Conservation (phyloP, 2,113 vertebrate species). For the Sminthopsis crassicaudata region DNA sequence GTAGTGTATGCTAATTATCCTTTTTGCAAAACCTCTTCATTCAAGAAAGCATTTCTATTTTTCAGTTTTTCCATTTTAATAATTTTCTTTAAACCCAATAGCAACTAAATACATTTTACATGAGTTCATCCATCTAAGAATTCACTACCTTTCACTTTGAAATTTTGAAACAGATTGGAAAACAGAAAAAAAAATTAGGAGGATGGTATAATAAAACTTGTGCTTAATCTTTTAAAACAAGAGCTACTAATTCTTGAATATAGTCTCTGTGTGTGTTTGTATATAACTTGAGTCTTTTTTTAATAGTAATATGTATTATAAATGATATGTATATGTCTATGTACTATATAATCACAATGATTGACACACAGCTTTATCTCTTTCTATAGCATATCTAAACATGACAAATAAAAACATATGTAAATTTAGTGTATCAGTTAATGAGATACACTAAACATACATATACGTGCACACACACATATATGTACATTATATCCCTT, state of each 20-base stretch:
- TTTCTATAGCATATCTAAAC: background rate
- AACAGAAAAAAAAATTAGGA: conserved; percentile 27
- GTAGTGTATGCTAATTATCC: conserved; percentile 62
- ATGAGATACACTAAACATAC: background rate
- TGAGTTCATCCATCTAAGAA: conserved; percentile 54
- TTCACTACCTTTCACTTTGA: conserved; percentile 30
- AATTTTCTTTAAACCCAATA: conserved; percentile 66
- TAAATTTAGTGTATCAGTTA: background rate
- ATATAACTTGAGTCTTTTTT: background rate
- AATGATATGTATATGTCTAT: background rate
- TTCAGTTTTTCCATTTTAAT: conserved; percentile 62
- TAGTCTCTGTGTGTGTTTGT: background rate
- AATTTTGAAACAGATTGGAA: conserved; percentile 43
- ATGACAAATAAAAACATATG: background rate
- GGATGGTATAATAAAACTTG: background rate
- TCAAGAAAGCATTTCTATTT: conserved; percentile 46
- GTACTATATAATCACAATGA: background rate
- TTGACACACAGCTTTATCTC: background rate
- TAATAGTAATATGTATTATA: background rate
- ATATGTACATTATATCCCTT: background rate
- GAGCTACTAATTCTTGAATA: background rate
- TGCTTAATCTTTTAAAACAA: background rate
- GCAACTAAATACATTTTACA: conserved; percentile 61
- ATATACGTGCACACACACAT: background rate
- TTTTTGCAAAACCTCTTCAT: conserved; percentile 62